These are phyloP conservation scores for Odontophorus gujanensis DNA, from an alignment of 2,113 vertebrate genomes.

Conservation along the genomic window DNA sequence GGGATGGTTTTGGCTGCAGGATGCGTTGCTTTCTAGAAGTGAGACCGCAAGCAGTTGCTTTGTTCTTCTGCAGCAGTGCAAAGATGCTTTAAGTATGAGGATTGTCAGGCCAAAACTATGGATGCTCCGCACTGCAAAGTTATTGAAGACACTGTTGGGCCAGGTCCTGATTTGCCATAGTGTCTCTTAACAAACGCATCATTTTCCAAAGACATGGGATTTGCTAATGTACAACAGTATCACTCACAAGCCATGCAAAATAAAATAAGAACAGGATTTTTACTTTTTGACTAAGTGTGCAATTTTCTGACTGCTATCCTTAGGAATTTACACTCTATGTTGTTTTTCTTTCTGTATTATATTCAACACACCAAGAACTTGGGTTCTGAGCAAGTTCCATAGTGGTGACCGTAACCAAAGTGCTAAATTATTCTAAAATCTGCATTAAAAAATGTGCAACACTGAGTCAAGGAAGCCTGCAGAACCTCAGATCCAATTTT, in stretches of 20 bases:
- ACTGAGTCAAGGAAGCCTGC: background rate
- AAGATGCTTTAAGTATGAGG: background rate
- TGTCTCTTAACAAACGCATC: background rate
- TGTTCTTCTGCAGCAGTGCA: fast-evolving
- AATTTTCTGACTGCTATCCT: background rate
- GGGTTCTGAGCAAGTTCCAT: background rate
- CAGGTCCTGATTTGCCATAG: background rate
- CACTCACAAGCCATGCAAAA: background rate
- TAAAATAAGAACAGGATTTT: background rate
- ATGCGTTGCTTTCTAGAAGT: background rate
- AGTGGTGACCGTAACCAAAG: background rate
- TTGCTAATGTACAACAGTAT: background rate
- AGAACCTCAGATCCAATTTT: background rate
- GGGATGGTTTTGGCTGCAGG: background rate
- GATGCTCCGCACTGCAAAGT: background rate
- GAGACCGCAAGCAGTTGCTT: background rate
- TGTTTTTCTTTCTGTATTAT: background rate
- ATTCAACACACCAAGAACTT: background rate
- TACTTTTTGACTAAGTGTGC: background rate
- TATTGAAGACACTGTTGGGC: background rate
- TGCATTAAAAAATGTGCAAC: background rate
- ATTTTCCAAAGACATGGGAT: background rate
- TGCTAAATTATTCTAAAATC: background rate
- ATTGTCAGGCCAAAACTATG: background rate
- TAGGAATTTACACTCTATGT: background rate